Percentiles rank a stretch among this genome's conserved stretches.
Evolutionary conservation across 1,140 invertebrate genomes (phyloP).

Genomic region (Hypsibius dujardini): DNA sequence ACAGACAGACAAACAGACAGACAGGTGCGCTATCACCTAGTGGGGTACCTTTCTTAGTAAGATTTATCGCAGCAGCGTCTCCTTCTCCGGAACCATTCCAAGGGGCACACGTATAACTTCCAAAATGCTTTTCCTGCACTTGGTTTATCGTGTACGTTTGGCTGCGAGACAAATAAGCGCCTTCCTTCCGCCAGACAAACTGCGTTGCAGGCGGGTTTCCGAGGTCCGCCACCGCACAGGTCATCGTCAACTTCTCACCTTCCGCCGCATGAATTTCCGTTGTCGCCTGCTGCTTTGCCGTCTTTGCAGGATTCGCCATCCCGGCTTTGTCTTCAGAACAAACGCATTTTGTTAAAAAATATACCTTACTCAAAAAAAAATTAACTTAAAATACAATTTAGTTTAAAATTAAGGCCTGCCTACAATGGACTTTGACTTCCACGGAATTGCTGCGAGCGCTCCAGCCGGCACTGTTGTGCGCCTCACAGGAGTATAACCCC

Average conservation of each 20-base stretch:
- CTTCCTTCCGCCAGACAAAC: conserved; percentile 14
- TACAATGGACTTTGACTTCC: conserved; percentile 14
- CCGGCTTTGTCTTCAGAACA: neutral
- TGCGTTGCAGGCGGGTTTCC: neutral
- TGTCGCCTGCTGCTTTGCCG: conserved; percentile 5
- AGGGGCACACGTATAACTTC: conserved; percentile 7
- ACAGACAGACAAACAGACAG: too few species aligned
- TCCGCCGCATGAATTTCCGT: conserved; percentile 14
- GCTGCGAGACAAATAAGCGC: neutral
- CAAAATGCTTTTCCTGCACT: conserved; percentile 9
- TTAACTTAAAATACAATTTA: neutral
- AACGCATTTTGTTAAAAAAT: neutral
- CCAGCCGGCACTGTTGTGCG: conserved; percentile 1
- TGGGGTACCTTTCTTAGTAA: conserved; percentile 6
- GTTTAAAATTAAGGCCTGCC: neutral
- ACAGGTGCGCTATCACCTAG: too few species aligned
- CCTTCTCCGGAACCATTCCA: conserved; percentile 11
- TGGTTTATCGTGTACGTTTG: neutral
- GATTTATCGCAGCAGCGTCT: neutral
- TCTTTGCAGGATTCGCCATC: neutral
- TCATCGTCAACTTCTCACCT: conserved; percentile 7
- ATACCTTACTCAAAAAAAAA: neutral
- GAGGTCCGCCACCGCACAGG: conserved; percentile 4
- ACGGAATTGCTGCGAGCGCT: neutral
- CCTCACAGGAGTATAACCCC: conserved; percentile 4